Conservation (phyloP, 2,888 invertebrate genomes). For the Synanthedon vespiformis region DNA sequence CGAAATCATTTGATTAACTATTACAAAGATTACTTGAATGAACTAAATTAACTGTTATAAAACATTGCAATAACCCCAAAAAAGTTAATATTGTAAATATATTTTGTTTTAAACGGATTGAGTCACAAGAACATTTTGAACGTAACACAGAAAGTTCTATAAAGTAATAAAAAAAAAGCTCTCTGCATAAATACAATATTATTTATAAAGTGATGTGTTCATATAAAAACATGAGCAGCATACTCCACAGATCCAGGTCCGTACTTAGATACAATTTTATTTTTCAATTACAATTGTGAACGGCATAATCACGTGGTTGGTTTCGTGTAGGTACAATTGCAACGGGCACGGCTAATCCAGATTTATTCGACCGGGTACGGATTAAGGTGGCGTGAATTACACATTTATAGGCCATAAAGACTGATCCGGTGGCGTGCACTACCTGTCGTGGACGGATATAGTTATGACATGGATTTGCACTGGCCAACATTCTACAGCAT, state of each 20-base stretch:
- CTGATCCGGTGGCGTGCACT: constrained; percentile 64
- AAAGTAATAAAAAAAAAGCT: too few species aligned
- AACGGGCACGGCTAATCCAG: constrained; percentile 61
- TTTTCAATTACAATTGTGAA: constrained; percentile 69
- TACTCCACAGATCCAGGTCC: background rate
- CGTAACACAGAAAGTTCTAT: too few species aligned
- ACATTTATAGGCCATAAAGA: constrained; percentile 70
- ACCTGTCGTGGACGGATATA: constrained; percentile 53
- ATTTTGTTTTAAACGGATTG: too few species aligned
- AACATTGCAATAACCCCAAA: too few species aligned
- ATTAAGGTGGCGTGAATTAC: constrained; percentile 71
- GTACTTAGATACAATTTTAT: constrained; percentile 38
- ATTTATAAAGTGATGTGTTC: background rate
- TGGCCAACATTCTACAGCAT: constrained; percentile 19
- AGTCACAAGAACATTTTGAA: too few species aligned
- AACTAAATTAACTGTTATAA: too few species aligned
- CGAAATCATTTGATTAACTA: too few species aligned
- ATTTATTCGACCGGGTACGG: constrained; percentile 63
- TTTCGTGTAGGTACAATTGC: constrained; percentile 47
- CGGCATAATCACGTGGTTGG: constrained; percentile 58
- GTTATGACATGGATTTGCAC: constrained; percentile 50
- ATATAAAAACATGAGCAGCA: background rate
- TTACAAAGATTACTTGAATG: too few species aligned
- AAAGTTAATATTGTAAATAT: too few species aligned
- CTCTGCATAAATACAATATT: too few species aligned